A percentile compares a stretch with the other conserved stretches of the same genome.
These are phyloP conservation scores for Pseudoips prasinana DNA, from an alignment of 2,888 invertebrate genomes.

Conservation along the genomic window DNA sequence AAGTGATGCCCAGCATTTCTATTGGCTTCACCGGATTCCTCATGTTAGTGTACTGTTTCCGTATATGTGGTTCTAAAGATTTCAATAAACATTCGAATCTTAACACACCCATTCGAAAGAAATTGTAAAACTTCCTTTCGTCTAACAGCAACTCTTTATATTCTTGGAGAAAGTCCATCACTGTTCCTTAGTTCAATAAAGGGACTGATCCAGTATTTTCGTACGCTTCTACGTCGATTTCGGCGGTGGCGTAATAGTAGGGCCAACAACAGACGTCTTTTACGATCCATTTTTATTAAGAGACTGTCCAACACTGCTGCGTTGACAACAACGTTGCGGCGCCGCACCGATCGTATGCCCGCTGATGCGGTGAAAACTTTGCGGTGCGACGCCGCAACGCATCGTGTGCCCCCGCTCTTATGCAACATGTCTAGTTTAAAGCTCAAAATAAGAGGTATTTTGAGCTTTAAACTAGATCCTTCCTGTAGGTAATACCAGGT, in stretches of 20 bases:
- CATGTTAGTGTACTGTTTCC: slow-evolving; percentile 21
- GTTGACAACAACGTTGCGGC: slow-evolving; percentile 3
- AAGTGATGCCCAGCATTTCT: slow-evolving; percentile 26
- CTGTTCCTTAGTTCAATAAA: slow-evolving; percentile 17
- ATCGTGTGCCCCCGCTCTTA: not conserved
- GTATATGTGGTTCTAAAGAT: slow-evolving; percentile 23
- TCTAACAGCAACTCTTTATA: slow-evolving; percentile 20
- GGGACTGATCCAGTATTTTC: slow-evolving; percentile 18
- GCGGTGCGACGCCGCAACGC: not conserved
- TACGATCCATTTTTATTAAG: slow-evolving; percentile 3
- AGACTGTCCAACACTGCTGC: not conserved
- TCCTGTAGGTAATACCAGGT: no score
- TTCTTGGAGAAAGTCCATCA: slow-evolving; percentile 19
- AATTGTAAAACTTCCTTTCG: slow-evolving; percentile 23
- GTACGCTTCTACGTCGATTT: slow-evolving; percentile 14
- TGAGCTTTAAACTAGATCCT: no score
- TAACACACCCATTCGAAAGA: slow-evolving; percentile 24
- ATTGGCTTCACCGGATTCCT: slow-evolving; percentile 25
- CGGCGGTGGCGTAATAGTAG: slow-evolving; percentile 19
- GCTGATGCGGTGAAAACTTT: slow-evolving; percentile 1
- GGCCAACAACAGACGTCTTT: slow-evolving; percentile 18
- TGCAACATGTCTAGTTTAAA: no score
- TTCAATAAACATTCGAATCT: slow-evolving; percentile 21
- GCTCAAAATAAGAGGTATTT: no score
- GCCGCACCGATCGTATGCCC: slow-evolving; percentile 3